These are phyloP conservation scores for Carterocephalus palaemon DNA, from an alignment of 2,888 invertebrate species.

Conservation along the genomic window DNA sequence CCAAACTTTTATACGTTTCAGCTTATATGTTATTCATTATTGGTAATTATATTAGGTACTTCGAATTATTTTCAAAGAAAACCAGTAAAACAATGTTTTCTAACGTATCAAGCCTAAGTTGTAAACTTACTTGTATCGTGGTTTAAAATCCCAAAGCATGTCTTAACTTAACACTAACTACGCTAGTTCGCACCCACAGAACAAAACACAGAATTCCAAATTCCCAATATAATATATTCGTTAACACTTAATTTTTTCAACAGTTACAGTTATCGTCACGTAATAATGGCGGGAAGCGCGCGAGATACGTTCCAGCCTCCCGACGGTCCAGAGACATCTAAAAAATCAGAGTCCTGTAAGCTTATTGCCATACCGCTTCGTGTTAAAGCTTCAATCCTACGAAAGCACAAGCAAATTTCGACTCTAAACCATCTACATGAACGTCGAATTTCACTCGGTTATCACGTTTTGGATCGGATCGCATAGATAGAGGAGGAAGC, in stretches of 20 bases:
- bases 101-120: slow-evolving; percentile 25
- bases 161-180: slow-evolving; percentile 34
- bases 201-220: slow-evolving; percentile 37
- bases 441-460: slow-evolving; percentile 30
- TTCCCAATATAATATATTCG: slow-evolving; percentile 36
- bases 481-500: slow-evolving; percentile 59
- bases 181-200: slow-evolving; percentile 39
- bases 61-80: not conserved
- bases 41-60: too few species aligned
- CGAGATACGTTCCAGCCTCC: slow-evolving; percentile 58
- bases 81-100: not conserved
- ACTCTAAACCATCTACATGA: slow-evolving; percentile 24
- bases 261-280: slow-evolving; percentile 44
- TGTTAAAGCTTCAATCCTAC: slow-evolving; percentile 44
- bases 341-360: slow-evolving; percentile 72
- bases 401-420: slow-evolving; percentile 26
- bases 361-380: slow-evolving; percentile 65
- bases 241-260: slow-evolving; percentile 36
- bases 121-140: slow-evolving; percentile 40
- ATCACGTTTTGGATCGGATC: slow-evolving; percentile 34
- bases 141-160: slow-evolving; percentile 36
- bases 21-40: too few species aligned
- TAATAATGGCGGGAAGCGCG: slow-evolving; percentile 43
- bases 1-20: too few species aligned
- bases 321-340: slow-evolving; percentile 65